Base-by-base conservation (phyloP, 2,888 invertebrate species). In the Rosalia funebris region DNA sequence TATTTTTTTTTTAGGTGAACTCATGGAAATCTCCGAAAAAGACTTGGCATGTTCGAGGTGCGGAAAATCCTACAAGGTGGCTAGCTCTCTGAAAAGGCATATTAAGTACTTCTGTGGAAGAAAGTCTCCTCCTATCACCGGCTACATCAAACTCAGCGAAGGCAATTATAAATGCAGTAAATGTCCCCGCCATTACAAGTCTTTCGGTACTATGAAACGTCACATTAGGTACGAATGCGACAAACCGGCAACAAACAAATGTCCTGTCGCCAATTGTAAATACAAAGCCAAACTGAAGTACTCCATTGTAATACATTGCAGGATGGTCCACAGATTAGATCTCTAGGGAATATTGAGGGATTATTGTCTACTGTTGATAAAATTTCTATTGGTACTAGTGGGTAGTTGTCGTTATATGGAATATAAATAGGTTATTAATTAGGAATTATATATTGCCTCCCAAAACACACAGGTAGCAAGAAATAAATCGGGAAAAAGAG, bases 61-160 rank as follows among this genome's bases (percentile, higher is more conserved):
- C 57, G 71, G 72, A 14, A 76, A 74, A 65, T 57, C 54, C 5
- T 77, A 75, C 57, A 74, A 76, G 62, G 72, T 73, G 48, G 58
- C 61, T 12, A 71, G 71, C 46, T 75, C 74, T 39, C 62, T 77
- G 48, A 68, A 69, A 14, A 69, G 73, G 9, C 77, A 77, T 52
- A 50, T 44, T 16, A 66, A 66, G 42, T 73, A 72, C 36, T 70
- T 63, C 31, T 73, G 73, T 53, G 69, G 71, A 11, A 62, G 65
- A 31, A 71, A 69, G 47, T 68, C 71, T 9, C 68, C 70, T 2
- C 70, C 71, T 9, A 58, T 74, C 36, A 70, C 70, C 0, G 72
- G 72, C 12, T 73, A 70, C 46, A 65, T 54, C 1, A 61, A 68
- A 42, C 34, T 63, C 2, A 54, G 44, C 5, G 58, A 66, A 3